Conservation (phyloP, 2,888 invertebrate species). For the Pandemis cinnamomeana region DNA sequence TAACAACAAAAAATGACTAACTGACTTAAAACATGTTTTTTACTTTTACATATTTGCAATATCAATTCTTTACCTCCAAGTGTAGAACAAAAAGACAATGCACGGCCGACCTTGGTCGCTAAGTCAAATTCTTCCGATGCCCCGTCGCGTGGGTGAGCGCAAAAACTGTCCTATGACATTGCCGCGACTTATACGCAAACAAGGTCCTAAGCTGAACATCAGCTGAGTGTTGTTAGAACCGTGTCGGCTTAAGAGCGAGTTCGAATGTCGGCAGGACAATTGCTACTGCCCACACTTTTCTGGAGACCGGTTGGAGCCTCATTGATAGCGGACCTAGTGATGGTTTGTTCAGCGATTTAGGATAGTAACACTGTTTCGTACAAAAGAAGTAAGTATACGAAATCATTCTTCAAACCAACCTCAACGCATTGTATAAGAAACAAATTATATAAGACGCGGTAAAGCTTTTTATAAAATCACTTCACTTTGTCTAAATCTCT, state of each 20-base stretch:
- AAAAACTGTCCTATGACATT: slow-evolving; percentile 84
- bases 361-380: no score
- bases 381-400: no score
- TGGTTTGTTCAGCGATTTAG: background rate
- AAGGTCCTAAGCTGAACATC: slow-evolving; percentile 59
- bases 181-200: slow-evolving; percentile 55
- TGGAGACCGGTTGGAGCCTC: slow-evolving; percentile 50
- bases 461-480: no score
- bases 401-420: no score
- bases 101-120: slow-evolving; percentile 74
- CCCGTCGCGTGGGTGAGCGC: slow-evolving; percentile 76
- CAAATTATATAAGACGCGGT: no score
- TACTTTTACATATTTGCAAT: slow-evolving; percentile 4
- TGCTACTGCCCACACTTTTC: slow-evolving; percentile 75
- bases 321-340: slow-evolving; percentile 49
- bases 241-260: slow-evolving; percentile 56
- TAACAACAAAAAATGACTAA: background rate
- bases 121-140: slow-evolving; percentile 82
- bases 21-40: background rate
- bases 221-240: slow-evolving; percentile 58
- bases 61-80: slow-evolving; percentile 12
- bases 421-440: no score
- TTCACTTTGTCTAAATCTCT: no score
- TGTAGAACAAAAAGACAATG: slow-evolving; percentile 73
- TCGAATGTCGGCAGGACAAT: slow-evolving; percentile 80